Percentiles rank a stretch among this genome's conserved stretches.
Conservation (phyloP, 1,140 invertebrate genomes). For the Caenorhabditis remanei region DNA sequence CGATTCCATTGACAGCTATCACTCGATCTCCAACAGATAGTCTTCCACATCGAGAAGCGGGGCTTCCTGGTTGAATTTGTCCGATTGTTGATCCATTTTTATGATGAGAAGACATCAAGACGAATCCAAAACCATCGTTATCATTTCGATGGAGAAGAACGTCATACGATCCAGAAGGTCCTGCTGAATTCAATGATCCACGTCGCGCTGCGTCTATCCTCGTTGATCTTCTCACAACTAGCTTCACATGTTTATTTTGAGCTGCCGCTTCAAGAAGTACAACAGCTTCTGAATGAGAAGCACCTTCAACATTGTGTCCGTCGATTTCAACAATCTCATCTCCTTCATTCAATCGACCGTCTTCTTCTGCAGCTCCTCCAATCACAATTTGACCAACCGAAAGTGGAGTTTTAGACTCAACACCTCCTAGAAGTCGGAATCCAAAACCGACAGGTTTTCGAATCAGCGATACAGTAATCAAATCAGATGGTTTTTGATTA, state of each 20-base stretch:
- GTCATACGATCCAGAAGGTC: constrained; percentile 81
- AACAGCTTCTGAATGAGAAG: constrained; percentile 90
- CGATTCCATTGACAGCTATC: constrained; percentile 91
- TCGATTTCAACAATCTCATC: constrained; percentile 92
- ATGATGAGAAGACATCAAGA: constrained; percentile 95
- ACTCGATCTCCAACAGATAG: constrained; percentile 95
- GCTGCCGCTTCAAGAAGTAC: constrained; percentile 85
- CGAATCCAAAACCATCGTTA: constrained; percentile 97
- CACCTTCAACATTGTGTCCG: constrained; percentile 86
- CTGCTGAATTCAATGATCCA: constrained; percentile 76
- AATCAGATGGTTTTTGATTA: constrained; percentile 81
- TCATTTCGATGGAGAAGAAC: constrained; percentile 90
- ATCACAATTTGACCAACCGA: constrained; percentile 94
- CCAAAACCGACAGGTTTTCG: constrained; percentile 91
- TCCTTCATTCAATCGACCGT: constrained; percentile 87
- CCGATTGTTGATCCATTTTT: constrained; percentile 93
- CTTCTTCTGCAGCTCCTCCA: constrained; percentile 89
- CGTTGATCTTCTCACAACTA: constrained; percentile 69
- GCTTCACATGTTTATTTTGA: constrained; percentile 77
- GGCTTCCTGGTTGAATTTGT: constrained; percentile 92
- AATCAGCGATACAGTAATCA: constrained; percentile 86
- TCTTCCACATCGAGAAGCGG: constrained; percentile 90
- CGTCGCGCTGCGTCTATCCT: neutral
- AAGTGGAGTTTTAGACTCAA: constrained; percentile 82
- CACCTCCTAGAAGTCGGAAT: constrained; percentile 97